Conservation (phyloP, 2,888 invertebrate genomes). For the Deroplatys truncata region DNA sequence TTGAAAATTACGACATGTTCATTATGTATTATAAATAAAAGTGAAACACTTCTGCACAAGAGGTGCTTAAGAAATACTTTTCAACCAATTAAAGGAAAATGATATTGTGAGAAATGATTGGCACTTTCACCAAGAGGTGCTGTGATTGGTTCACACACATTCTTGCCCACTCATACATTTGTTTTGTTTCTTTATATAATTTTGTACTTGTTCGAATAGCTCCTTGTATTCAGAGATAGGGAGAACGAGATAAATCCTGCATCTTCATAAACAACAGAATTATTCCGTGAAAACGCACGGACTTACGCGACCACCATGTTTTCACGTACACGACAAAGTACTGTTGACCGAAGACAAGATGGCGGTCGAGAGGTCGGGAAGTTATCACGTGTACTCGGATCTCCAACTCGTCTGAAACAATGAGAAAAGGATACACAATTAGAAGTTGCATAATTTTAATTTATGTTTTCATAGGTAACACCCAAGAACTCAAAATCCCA, state of each 20-base stretch:
- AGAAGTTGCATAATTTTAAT: too few species aligned
- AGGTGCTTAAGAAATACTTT: too few species aligned
- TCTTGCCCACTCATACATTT: not conserved
- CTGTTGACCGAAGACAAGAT: not conserved
- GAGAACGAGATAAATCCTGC: not conserved
- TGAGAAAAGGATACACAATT: conserved; percentile 36
- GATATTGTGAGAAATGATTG: not conserved
- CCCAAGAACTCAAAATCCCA: too few species aligned
- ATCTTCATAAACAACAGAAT: not conserved
- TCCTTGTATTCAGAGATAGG: conserved; percentile 1
- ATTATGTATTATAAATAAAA: too few species aligned
- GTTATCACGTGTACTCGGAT: conserved; percentile 86
- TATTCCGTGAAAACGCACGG: not conserved
- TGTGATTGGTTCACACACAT: not conserved
- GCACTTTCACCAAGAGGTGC: not conserved
- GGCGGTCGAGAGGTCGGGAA: conserved; percentile 12
- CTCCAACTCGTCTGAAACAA: conserved; percentile 83
- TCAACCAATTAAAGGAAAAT: not conserved
- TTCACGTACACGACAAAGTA: not conserved
- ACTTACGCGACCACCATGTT: not conserved
- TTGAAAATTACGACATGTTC: too few species aligned
- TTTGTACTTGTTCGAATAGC: conserved; percentile 9
- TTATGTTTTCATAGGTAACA: too few species aligned
- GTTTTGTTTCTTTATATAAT: not conserved
- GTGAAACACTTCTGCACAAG: too few species aligned